These are phyloP conservation scores for Gymnocephalus cernua DNA, from an alignment of 2,113 vertebrate genomes.

Conservation along the genomic window DNA sequence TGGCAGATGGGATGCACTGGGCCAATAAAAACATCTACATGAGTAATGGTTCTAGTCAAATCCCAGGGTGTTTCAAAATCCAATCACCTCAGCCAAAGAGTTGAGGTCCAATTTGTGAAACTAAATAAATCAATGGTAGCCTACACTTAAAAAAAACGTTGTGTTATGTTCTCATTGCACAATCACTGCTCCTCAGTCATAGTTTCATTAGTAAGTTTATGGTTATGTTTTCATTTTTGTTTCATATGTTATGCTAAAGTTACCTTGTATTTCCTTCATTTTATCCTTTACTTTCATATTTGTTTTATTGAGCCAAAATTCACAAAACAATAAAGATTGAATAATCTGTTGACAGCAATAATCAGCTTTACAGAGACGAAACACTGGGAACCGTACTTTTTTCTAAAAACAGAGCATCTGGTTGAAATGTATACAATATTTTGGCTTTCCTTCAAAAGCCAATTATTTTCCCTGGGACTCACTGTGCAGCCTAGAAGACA, in stretches of 20 bases:
- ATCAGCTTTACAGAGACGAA: constrained; percentile 16
- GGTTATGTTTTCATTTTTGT: not conserved
- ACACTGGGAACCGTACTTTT: not conserved
- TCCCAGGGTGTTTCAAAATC: constrained; percentile 43
- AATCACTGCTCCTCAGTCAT: constrained; percentile 6
- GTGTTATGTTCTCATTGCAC: constrained; percentile 18
- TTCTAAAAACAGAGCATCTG: constrained; percentile 33
- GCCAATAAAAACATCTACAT: constrained; percentile 40
- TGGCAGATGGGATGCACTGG: constrained; percentile 16
- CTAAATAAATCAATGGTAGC: constrained; percentile 36
- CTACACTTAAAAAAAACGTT: not conserved
- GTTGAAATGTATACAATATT: constrained; percentile 51
- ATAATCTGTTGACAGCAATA: not conserved
- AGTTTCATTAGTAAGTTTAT: not conserved
- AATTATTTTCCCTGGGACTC: constrained; percentile 57
- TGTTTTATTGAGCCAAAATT: not conserved
- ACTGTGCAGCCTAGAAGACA: constrained; percentile 28
- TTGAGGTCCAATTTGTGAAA: constrained; percentile 39
- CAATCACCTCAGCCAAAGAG: constrained; percentile 23
- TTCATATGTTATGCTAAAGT: not conserved
- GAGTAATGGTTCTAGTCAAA: constrained; percentile 30
- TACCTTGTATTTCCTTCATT: not conserved
- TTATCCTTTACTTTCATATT: not conserved
- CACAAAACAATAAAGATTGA: not conserved
- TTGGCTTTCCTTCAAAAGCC: constrained; percentile 49